Evolutionary conservation across 2,888 invertebrate genomes (phyloP).

Genomic region (Ptilodon capucinus): DNA sequence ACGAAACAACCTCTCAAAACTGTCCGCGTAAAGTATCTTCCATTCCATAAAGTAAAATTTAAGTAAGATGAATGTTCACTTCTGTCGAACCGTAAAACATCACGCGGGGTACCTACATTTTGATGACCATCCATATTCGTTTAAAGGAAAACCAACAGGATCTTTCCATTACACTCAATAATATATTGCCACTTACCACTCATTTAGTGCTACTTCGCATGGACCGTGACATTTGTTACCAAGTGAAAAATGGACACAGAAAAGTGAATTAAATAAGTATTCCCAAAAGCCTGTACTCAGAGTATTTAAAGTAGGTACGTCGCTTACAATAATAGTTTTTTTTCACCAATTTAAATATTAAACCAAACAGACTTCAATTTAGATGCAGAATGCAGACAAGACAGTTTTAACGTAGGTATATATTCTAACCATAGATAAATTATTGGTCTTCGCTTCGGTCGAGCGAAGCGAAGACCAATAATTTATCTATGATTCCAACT

Average conservation of each 20-base stretch:
- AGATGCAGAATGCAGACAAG: too few relatives aligned
- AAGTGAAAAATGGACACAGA: neutral
- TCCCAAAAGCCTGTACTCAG: too few relatives aligned
- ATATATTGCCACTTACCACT: constrained; percentile 10
- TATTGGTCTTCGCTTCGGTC: too few relatives aligned
- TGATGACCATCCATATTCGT: constrained; percentile 47
- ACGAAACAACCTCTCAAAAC: constrained; percentile 31
- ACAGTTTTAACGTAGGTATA: too few relatives aligned
- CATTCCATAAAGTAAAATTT: constrained; percentile 55
- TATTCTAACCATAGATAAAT: too few relatives aligned
- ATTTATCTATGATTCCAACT: too few relatives aligned
- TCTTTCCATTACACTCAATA: constrained; percentile 40
- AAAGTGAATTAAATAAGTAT: too few relatives aligned
- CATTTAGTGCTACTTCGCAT: neutral
- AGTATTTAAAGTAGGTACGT: too few relatives aligned
- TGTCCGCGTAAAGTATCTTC: constrained; percentile 42
- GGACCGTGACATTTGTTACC: neutral
- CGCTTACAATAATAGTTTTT: too few relatives aligned
- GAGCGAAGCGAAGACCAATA: too few relatives aligned
- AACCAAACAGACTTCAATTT: too few relatives aligned
- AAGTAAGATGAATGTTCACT: constrained; percentile 52
- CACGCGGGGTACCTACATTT: constrained; percentile 36
- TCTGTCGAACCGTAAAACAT: constrained; percentile 49
- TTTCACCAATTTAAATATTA: too few relatives aligned
- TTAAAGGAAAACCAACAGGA: constrained; percentile 39